Conservation (phyloP, 1,140 invertebrate species). For the Aphaenogaster ashmeadi region DNA sequence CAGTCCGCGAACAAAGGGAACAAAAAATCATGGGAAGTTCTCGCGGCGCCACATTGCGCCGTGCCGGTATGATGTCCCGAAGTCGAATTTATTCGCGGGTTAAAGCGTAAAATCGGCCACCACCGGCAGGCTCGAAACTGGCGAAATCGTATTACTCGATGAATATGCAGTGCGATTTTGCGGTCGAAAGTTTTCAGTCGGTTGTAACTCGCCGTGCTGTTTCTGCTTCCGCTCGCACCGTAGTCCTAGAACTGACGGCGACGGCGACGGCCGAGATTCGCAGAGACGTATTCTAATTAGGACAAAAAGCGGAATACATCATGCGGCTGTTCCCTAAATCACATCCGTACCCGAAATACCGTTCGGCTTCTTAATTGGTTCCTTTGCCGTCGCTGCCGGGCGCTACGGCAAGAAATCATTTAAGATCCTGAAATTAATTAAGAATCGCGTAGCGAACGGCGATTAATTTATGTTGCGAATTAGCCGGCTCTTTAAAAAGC, state of each 20-base stretch:
- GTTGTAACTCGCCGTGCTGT: slow-evolving; percentile 69
- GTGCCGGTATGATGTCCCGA: slow-evolving; percentile 37
- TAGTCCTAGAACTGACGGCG: neutral
- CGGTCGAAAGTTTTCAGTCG: slow-evolving; percentile 75
- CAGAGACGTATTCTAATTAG: slow-evolving; percentile 76
- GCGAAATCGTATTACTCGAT: slow-evolving; percentile 78
- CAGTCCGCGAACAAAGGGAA: slow-evolving; percentile 61
- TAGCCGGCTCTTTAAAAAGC: slow-evolving; percentile 16
- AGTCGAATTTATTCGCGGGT: slow-evolving; percentile 74
- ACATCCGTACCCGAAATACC: slow-evolving; percentile 58
- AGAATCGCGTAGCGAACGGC: slow-evolving; percentile 35
- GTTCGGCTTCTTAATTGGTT: slow-evolving; percentile 68
- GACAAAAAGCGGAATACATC: slow-evolving; percentile 71
- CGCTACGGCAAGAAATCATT: slow-evolving; percentile 61
- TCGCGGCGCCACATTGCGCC: slow-evolving; percentile 22
- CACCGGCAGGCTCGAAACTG: slow-evolving; percentile 64
- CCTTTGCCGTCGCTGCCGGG: slow-evolving; percentile 9
- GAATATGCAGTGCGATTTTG: slow-evolving; percentile 82
- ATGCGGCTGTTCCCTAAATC: slow-evolving; percentile 62
- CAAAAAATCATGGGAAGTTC: slow-evolving; percentile 48
- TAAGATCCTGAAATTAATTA: slow-evolving; percentile 66
- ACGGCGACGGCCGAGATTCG: slow-evolving; percentile 49
- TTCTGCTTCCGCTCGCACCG: slow-evolving; percentile 23
- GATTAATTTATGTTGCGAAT: slow-evolving; percentile 62
- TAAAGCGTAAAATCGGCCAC: slow-evolving; percentile 67